Conservation (phyloP, 2,113 vertebrate species). For the Furnarius figulus region DNA sequence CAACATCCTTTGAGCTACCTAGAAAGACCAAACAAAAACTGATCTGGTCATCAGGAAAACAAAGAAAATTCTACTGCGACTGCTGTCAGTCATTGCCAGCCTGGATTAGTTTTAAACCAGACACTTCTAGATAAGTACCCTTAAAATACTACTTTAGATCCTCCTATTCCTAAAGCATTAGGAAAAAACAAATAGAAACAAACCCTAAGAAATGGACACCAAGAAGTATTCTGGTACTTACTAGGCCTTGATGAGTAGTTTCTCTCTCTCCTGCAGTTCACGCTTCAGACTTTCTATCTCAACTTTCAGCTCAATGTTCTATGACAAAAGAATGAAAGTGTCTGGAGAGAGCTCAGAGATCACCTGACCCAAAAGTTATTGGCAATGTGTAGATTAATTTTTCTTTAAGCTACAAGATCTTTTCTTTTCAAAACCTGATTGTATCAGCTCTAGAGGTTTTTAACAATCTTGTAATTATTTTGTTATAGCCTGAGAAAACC, state of each 20-base stretch:
- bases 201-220: background rate
- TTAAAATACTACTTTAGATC: background rate
- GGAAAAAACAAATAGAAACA: background rate
- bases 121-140: background rate
- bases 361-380: background rate
- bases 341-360: background rate
- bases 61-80: background rate
- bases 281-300: constrained; percentile 94
- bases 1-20: background rate
- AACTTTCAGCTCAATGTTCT: constrained; percentile 99
- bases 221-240: constrained; percentile 70
- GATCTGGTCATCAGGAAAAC: background rate
- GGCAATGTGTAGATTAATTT: background rate
- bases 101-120: background rate
- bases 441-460: background rate
- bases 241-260: constrained; percentile 94
- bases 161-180: background rate
- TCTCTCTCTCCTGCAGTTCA: constrained; percentile 91
- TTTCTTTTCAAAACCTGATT: background rate
- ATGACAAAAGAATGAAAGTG: background rate
- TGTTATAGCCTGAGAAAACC: background rate
- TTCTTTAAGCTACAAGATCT: background rate
- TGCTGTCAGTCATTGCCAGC: background rate
- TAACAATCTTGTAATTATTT: background rate
- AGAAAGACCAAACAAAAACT: background rate